These are phyloP conservation scores for Patella ulyssiponensis DNA, from an alignment of 2,888 invertebrate genomes.

Conservation along the genomic window DNA sequence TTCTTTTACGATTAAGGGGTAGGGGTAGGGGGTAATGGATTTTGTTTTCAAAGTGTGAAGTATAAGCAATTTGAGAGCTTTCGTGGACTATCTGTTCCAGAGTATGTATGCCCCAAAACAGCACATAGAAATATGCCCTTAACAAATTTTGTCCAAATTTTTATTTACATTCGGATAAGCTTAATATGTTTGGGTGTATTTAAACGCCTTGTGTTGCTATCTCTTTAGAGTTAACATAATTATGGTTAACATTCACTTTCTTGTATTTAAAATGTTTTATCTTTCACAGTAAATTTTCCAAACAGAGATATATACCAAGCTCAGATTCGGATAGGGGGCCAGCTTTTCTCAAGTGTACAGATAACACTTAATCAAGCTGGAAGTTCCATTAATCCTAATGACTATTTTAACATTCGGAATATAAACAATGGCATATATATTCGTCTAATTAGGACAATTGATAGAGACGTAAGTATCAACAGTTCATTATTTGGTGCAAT, in stretches of 20 bases:
- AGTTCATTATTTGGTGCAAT: neutral
- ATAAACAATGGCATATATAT: slow-evolving; percentile 38
- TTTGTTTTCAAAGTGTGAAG: too few relatives aligned
- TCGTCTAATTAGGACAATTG: slow-evolving; percentile 70
- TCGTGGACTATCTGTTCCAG: too few relatives aligned
- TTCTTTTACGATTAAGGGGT: too few relatives aligned
- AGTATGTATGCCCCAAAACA: too few relatives aligned
- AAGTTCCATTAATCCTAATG: slow-evolving; percentile 34
- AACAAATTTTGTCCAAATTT: too few relatives aligned
- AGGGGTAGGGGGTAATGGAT: too few relatives aligned
- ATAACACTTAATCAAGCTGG: slow-evolving; percentile 22
- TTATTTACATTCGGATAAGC: too few relatives aligned
- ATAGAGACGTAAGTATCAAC: slow-evolving; percentile 56
- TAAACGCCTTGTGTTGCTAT: too few relatives aligned
- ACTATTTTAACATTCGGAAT: slow-evolving; percentile 40
- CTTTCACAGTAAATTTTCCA: neutral
- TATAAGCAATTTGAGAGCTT: too few relatives aligned
- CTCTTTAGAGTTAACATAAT: too few relatives aligned
- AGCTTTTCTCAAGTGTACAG: neutral
- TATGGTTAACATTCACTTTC: neutral
- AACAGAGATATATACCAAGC: neutral
- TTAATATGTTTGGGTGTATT: too few relatives aligned
- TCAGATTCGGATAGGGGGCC: neutral
- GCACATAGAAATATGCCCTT: too few relatives aligned
- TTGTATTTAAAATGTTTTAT: neutral